Evolutionary conservation across 2,113 vertebrate species (phyloP).

Genomic region (Diglossa brunneiventris): DNA sequence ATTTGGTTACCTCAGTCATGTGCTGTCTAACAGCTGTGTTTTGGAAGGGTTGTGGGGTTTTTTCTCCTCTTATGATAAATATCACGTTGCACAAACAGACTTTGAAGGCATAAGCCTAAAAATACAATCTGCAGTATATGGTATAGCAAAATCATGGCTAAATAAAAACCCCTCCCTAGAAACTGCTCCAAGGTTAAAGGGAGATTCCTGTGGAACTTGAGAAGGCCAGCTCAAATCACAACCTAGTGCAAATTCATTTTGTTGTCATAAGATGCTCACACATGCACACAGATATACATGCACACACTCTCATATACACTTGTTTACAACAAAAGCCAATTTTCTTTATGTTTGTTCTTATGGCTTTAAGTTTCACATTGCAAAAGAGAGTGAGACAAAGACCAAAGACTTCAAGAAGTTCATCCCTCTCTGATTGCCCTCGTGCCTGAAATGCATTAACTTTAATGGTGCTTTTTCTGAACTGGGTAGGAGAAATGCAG

Average conservation of each 20-base stretch:
- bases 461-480: constrained; percentile 29
- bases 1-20: background rate
- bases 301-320: background rate
- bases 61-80: background rate
- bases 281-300: background rate
- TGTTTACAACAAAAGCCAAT: background rate
- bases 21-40: background rate
- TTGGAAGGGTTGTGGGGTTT: background rate
- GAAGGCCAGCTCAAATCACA: background rate
- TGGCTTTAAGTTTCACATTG: constrained; percentile 30
- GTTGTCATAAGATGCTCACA: background rate
- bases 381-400: constrained; percentile 9
- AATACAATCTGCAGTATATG: background rate
- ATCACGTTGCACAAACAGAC: background rate
- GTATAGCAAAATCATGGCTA: background rate
- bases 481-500: background rate
- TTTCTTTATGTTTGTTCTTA: background rate
- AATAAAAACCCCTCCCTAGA: background rate
- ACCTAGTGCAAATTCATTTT: background rate
- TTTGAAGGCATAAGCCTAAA: background rate
- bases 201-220: background rate
- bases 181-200: background rate
- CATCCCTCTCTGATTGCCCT: background rate
- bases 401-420: constrained; percentile 67
- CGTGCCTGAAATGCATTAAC: background rate